phyloP scores from a whole-genome alignment of 1,140 invertebrate genomes.

The Temnothorax curvispinosus region DNA sequence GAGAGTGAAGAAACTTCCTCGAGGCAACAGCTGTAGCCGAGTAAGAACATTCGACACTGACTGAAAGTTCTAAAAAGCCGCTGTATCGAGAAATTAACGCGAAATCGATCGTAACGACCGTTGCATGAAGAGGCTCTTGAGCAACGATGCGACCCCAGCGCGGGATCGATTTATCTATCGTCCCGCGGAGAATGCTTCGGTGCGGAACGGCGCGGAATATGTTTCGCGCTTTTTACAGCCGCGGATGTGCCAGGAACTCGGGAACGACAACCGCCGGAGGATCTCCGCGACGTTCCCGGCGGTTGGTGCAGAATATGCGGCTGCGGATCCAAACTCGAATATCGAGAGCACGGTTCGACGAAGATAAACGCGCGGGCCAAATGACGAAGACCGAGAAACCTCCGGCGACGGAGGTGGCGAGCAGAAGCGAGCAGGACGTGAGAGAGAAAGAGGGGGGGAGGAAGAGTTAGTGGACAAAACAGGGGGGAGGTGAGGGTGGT shows the following conservation, averaged over 20 bases:
- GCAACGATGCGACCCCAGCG: background rate
- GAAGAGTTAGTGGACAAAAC: background rate
- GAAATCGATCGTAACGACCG: constrained; percentile 12
- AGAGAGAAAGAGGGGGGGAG: constrained; percentile 3
- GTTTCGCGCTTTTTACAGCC: constrained; percentile 37
- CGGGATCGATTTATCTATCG: constrained; percentile 50
- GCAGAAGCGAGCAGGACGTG: constrained; percentile 35
- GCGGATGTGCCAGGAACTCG: constrained; percentile 64
- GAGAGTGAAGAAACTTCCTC: background rate
- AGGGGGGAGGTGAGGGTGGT: background rate
- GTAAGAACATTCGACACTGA: background rate
- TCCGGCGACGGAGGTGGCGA: constrained; percentile 24
- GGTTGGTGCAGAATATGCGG: constrained; percentile 40
- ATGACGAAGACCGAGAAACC: constrained; percentile 50
- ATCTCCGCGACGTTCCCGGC: constrained; percentile 61
- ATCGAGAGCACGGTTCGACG: constrained; percentile 48
- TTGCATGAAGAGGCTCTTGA: constrained; percentile 4
- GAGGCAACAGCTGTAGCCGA: background rate
- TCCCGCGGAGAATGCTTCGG: background rate
- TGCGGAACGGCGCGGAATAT: constrained; percentile 36
- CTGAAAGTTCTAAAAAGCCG: background rate
- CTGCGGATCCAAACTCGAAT: constrained; percentile 9
- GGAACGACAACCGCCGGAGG: constrained; percentile 56
- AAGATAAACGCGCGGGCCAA: constrained; percentile 67
- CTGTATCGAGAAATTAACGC: background rate